Base-by-base conservation (phyloP, 2,797 vertebrate genomes). In the Acrossocheilus wenchowensis region DNA sequence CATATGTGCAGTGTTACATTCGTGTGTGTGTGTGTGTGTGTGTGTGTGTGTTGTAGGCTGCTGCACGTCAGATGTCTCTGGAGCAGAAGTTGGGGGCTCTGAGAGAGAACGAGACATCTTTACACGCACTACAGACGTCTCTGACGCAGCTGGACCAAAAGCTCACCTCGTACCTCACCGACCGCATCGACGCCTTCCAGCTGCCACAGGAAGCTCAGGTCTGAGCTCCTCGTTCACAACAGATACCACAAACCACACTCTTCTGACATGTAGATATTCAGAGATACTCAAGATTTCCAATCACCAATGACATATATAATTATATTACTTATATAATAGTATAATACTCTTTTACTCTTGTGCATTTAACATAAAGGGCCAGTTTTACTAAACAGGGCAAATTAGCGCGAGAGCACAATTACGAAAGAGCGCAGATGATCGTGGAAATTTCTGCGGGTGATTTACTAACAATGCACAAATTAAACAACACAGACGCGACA, bases 171-270 rank as follows among this genome's bases (percentile, higher is more conserved):
- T 99, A 99, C 92, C 94, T 99, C 91, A 99, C 98, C 0, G 98
- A 99, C 60, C 96, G 97, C 81, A 86, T 99, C 23, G 98, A 99
- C 66, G 98, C 98, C 80, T 96, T 98, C 90, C 98, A 99, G 90
- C 95, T 98, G 80, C 97, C 98, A 0, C 96, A 97, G 90, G 98
- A 99, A 88, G 97, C 98, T 14, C 98, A 99, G 97, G 98, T 99
- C 95, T 4, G 9, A 60, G 23, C 57, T 11, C 57, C 9, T 66
- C 62, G 11, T 64, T 64, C 9, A 69, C 48, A 68, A 34, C 78
- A 68, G 19, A 80, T 39, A 34, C 62, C 14, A 26, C 85, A 64
- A 15, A 50, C 50, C 41, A 39, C 57, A 36, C 39, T 43, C 5
- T 12, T 6, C 57, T 41, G 10, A 62, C 48, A 54, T 26, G 60